phyloP scores from a whole-genome alignment of 2,113 vertebrate species.

The Onychorhynchus coronatus region DNA sequence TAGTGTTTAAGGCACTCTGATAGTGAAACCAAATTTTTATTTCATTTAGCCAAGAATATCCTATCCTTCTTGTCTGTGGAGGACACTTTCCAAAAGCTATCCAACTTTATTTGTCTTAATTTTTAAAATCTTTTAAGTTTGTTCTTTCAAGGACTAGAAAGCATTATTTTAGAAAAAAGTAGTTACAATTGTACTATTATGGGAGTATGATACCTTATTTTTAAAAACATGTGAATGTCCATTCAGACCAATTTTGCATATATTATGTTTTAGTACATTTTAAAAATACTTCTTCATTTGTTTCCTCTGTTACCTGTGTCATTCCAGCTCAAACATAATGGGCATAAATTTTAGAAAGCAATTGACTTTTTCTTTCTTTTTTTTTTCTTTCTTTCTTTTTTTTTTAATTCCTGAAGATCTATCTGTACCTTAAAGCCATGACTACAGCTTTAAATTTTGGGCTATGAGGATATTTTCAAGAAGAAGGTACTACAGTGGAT shows the following conservation, averaged over 20 bases:
- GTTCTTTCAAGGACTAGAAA: neutral
- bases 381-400: neutral
- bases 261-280: neutral
- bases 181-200: neutral
- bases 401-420: neutral
- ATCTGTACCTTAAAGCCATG: neutral
- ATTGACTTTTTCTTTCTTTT: neutral
- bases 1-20: neutral
- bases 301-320: neutral
- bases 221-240: neutral
- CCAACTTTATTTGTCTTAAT: neutral
- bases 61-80: neutral
- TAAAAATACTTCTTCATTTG: neutral
- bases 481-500: neutral
- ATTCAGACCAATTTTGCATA: neutral
- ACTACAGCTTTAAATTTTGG: neutral
- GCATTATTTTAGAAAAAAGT: neutral
- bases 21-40: neutral
- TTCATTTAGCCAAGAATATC: neutral
- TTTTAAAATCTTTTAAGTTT: neutral
- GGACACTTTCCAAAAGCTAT: neutral
- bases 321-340: neutral
- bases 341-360: neutral
- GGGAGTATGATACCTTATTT: neutral
- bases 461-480: neutral